Evolutionary conservation across 2,888 invertebrate species (phyloP).

Genomic region (Liopterus haemorrhoidalis): DNA sequence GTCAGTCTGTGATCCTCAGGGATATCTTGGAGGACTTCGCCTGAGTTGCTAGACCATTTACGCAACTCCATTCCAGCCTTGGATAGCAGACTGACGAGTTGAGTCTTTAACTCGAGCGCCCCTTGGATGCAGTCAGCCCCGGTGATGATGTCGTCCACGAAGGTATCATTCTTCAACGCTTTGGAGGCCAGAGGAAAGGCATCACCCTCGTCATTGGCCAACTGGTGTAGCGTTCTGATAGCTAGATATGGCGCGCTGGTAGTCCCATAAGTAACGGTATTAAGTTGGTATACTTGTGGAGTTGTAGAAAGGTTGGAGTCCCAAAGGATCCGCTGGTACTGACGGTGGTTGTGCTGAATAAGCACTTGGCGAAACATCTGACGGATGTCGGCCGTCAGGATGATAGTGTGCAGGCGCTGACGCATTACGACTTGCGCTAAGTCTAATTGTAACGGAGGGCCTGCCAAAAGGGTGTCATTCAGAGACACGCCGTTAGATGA

Average conservation of each 20-base stretch:
- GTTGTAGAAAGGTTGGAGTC: slow-evolving; percentile 12
- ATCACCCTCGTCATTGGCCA: too few relatives aligned
- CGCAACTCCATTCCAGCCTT: slow-evolving; percentile 18
- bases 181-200: too few relatives aligned
- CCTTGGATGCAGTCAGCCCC: slow-evolving; percentile 18
- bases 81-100: slow-evolving; percentile 11
- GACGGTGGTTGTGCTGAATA: slow-evolving; percentile 12
- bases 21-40: slow-evolving; percentile 11
- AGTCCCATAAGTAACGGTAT: slow-evolving; percentile 30
- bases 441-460: slow-evolving; percentile 28
- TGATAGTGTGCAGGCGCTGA: slow-evolving; percentile 28
- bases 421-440: slow-evolving; percentile 29
- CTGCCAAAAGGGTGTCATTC: slow-evolving; percentile 22
- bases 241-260: slow-evolving; percentile 27
- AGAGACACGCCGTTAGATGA: slow-evolving; percentile 16
- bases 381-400: slow-evolving; percentile 29
- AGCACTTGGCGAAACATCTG: slow-evolving; percentile 32
- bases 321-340: slow-evolving; percentile 26
- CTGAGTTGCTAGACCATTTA: slow-evolving; percentile 22
- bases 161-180: slow-evolving; percentile 26
- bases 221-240: slow-evolving; percentile 20
- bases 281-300: slow-evolving; percentile 24
- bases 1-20: slow-evolving; percentile 7
- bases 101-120: slow-evolving; percentile 10
- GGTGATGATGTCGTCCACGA: slow-evolving; percentile 29